phyloP scores from a whole-genome alignment of 2,797 vertebrate genomes.

The Ara ararauna region DNA sequence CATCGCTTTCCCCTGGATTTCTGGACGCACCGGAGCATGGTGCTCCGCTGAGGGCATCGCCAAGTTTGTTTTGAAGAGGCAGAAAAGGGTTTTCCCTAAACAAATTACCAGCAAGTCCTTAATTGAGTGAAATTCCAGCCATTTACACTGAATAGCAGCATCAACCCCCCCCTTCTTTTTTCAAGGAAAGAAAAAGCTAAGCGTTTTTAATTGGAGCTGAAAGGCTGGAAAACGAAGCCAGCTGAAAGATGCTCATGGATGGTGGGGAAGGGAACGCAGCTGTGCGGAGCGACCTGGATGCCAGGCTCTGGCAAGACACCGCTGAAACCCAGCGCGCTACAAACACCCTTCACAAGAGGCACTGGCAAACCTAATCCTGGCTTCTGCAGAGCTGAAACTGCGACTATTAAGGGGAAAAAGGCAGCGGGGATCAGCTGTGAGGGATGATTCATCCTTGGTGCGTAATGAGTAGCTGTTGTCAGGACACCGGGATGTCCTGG shows the following conservation, averaged over 20 bases:
- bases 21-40: accelerated
- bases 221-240: conserved; percentile 45
- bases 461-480: background rate
- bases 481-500: background rate
- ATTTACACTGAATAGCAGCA: conserved; percentile 41
- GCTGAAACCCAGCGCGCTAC: background rate
- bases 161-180: background rate
- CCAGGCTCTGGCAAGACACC: background rate
- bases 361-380: background rate
- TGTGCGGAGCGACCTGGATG: background rate
- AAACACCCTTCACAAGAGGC: background rate
- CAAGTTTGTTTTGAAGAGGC: conserved; percentile 46
- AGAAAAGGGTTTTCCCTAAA: conserved; percentile 38
- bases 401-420: background rate
- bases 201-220: conserved; percentile 39
- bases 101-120: conserved; percentile 32
- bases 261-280: background rate
- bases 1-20: background rate
- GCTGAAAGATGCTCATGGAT: conserved; percentile 46
- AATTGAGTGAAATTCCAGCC: conserved; percentile 29
- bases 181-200: background rate
- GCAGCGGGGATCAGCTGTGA: background rate
- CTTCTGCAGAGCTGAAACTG: conserved; percentile 16
- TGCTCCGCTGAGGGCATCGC: background rate
- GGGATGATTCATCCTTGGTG: background rate